phyloP scores from a whole-genome alignment of 30 jellyfish, hydroid and myxozoan species.

The Aurelia aurita region DNA sequence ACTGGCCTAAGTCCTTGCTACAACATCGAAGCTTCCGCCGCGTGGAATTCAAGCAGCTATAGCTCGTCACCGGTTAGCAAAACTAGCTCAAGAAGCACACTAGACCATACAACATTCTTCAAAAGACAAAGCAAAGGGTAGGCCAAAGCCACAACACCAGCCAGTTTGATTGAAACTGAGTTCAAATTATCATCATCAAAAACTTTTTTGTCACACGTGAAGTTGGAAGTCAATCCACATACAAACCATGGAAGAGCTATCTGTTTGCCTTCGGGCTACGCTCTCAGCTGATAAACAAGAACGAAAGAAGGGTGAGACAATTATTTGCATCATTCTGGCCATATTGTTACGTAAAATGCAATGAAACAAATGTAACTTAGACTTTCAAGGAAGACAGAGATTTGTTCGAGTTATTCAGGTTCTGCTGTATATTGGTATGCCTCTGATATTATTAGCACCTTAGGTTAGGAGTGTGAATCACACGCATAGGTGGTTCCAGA shows the following conservation, averaged over 20 bases:
- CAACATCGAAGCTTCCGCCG: not conserved
- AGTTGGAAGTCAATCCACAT: conserved; percentile 34
- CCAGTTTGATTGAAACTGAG: not conserved
- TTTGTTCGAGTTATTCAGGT: no score
- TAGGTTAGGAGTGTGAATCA: no score
- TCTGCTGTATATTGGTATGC: no score
- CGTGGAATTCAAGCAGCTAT: not conserved
- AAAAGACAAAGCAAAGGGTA: not conserved
- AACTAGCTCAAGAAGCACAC: no score
- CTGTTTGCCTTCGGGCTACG: conserved; percentile 77
- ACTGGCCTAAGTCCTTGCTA: conserved; percentile 8
- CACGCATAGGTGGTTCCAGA: no score
- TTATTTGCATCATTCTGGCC: not conserved
- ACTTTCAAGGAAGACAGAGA: no score
- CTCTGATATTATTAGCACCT: no score
- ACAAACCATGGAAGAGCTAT: conserved; percentile 58
- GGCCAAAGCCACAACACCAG: not conserved
- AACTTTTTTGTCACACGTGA: conserved; percentile 17
- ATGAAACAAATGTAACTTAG: no score
- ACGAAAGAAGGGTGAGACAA: conserved; percentile 72
- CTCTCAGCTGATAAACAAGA: conserved; percentile 73
- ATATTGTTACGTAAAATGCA: not conserved
- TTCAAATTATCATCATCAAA: not conserved
- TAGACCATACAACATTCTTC: no score
- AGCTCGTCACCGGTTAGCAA: not conserved